Percentiles rank a stretch among this genome's conserved stretches.
Evolutionary conservation across 2,113 vertebrate genomes (phyloP).

Genomic region (Butastur rufipennis): DNA sequence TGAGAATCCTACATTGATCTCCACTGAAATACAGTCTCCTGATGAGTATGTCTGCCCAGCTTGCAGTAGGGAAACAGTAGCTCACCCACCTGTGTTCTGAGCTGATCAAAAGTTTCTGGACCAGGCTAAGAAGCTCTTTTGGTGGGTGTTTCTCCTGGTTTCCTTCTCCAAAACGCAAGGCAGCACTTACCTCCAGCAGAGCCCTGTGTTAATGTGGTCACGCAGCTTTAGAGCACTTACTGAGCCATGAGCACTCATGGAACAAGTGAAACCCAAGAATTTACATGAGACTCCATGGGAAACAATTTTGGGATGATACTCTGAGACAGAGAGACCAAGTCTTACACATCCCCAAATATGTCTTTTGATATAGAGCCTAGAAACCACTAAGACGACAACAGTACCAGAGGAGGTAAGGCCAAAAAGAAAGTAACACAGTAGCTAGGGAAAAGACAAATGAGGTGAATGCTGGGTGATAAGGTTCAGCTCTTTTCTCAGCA

Average conservation of each 20-base stretch:
- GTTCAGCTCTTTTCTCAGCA: neutral
- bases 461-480: neutral
- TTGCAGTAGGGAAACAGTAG: neutral
- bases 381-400: neutral
- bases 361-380: neutral
- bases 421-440: neutral
- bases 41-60: neutral
- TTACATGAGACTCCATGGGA: neutral
- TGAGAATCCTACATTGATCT: neutral
- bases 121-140: neutral
- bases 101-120: neutral
- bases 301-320: neutral
- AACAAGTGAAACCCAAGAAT: neutral
- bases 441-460: neutral
- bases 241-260: fast-evolving
- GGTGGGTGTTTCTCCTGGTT: neutral
- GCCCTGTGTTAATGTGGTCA: neutral
- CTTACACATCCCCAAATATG: neutral
- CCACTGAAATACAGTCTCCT: neutral
- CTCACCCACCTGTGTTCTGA: neutral
- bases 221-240: neutral
- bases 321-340: neutral
- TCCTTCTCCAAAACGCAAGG: neutral
- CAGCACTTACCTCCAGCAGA: neutral
- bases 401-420: neutral